Conservation (phyloP, 2,113 vertebrate genomes). For the Callaeas wilsoni region DNA sequence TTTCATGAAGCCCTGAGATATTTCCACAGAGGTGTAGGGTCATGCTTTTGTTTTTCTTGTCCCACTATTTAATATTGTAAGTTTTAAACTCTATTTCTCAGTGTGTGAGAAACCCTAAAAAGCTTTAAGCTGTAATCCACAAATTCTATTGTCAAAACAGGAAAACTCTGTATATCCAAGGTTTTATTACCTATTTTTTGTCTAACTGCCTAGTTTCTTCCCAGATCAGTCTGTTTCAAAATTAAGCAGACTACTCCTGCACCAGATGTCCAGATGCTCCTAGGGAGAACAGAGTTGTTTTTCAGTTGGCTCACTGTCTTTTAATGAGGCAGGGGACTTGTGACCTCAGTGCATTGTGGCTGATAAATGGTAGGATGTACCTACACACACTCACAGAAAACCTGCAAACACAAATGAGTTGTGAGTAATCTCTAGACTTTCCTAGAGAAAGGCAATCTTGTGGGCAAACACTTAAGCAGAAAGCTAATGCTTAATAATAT, state of each 20-base stretch:
- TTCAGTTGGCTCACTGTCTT: conserved; percentile 22
- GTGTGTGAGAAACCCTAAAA: background rate
- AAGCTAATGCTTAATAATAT: conserved; percentile 28
- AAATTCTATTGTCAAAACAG: background rate
- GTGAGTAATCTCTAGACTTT: conserved; percentile 30
- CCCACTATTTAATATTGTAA: background rate
- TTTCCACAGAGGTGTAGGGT: background rate
- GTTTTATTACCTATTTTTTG: conserved; percentile 15
- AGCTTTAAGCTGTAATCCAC: background rate
- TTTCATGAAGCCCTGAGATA: background rate
- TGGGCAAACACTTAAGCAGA: conserved; percentile 29
- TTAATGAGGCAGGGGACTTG: conserved; percentile 46
- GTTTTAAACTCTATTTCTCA: background rate
- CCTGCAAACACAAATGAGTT: conserved; percentile 9
- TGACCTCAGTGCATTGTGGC: conserved; percentile 18
- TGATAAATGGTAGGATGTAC: conserved; percentile 28
- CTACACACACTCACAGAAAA: conserved; percentile 6
- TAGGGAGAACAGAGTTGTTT: background rate
- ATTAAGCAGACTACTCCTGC: conserved; percentile 1
- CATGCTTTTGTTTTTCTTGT: background rate
- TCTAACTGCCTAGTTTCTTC: conserved; percentile 9
- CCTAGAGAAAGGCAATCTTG: conserved; percentile 21
- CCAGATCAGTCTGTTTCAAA: conserved; percentile 29
- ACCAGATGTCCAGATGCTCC: background rate
- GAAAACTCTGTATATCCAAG: background rate